These are phyloP conservation scores for Thunnus maccoyii DNA, from an alignment of 2,113 vertebrate genomes.

Conservation along the genomic window DNA sequence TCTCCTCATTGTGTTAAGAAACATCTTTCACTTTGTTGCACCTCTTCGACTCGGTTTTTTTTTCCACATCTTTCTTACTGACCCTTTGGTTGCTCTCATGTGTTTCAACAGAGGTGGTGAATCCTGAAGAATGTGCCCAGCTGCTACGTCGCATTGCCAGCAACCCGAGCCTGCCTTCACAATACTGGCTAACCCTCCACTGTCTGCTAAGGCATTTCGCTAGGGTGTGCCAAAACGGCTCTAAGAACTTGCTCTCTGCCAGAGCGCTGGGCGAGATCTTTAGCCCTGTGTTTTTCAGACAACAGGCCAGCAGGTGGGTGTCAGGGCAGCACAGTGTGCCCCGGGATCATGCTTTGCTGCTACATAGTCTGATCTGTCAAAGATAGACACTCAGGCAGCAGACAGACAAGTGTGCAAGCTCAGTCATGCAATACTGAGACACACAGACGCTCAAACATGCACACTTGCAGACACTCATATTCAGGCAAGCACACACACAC, in stretches of 20 bases:
- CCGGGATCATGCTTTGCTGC: background rate
- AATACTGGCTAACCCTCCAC: conserved; percentile 96
- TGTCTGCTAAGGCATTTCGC: conserved; percentile 95
- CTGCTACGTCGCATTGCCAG: conserved; percentile 90
- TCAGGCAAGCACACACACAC: background rate
- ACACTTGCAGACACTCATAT: conserved; percentile 3
- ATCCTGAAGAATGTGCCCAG: conserved; percentile 90
- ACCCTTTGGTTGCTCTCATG: background rate
- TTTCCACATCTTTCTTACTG: conserved; percentile 8
- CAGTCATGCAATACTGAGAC: conserved; percentile 45
- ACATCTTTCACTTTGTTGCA: conserved; percentile 30
- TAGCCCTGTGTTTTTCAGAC: conserved; percentile 92
- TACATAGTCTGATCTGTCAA: conserved; percentile 28
- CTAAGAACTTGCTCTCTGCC: conserved; percentile 91
- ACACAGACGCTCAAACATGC: conserved; percentile 31
- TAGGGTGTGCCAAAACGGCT: conserved; percentile 89
- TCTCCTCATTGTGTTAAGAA: conserved; percentile 32
- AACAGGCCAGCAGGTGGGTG: conserved; percentile 88
- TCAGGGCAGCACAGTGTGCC: background rate
- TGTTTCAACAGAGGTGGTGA: conserved; percentile 88
- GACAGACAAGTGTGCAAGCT: conserved; percentile 44
- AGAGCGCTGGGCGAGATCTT: conserved; percentile 93
- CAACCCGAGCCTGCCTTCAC: conserved; percentile 90
- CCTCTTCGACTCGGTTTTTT: background rate
- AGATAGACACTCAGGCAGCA: conserved; percentile 38